A percentile compares a stretch with the other conserved stretches of the same genome.
phyloP scores from a whole-genome alignment of 2,113 vertebrate species.

The Erinaceus europaeus region DNA sequence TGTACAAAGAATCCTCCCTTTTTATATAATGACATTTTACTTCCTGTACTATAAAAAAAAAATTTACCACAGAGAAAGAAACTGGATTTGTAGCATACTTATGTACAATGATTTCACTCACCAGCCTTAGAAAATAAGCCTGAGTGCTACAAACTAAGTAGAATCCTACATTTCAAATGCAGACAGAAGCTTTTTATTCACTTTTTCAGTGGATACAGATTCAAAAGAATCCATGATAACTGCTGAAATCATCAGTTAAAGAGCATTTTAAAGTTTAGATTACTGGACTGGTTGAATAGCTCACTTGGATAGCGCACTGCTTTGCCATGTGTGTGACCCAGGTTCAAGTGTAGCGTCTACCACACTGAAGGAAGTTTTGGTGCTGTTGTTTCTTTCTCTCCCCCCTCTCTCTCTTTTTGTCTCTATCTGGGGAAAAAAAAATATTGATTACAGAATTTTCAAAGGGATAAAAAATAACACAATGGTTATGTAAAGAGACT shows the following conservation, averaged over 20 bases:
- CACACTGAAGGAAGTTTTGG: too few species aligned
- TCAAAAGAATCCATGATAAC: slow-evolving; percentile 6
- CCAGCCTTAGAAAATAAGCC: background rate
- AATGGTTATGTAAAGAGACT: too few species aligned
- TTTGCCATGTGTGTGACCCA: too few species aligned
- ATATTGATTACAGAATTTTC: too few species aligned
- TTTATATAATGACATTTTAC: slow-evolving; percentile 33
- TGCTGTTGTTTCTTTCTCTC: too few species aligned
- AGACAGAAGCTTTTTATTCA: background rate
- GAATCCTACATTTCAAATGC: slow-evolving; percentile 32
- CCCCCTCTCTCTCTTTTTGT: too few species aligned
- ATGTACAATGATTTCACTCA: slow-evolving; percentile 24
- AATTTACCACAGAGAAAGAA: slow-evolving; percentile 41
- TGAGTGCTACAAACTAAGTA: background rate
- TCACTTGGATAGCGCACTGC: too few species aligned
- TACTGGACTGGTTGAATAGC: too few species aligned
- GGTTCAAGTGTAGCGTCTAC: too few species aligned
- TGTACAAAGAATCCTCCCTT: background rate
- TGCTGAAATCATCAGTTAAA: background rate
- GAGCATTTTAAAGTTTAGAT: background rate
- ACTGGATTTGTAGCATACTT: slow-evolving; percentile 24
- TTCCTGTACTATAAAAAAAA: slow-evolving; percentile 56
- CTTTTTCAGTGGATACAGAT: background rate
- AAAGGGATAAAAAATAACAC: too few species aligned
- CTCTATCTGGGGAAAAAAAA: too few species aligned